Evolutionary conservation across 2,113 vertebrate genomes (phyloP).

Genomic region (Australoheros scitulus): DNA sequence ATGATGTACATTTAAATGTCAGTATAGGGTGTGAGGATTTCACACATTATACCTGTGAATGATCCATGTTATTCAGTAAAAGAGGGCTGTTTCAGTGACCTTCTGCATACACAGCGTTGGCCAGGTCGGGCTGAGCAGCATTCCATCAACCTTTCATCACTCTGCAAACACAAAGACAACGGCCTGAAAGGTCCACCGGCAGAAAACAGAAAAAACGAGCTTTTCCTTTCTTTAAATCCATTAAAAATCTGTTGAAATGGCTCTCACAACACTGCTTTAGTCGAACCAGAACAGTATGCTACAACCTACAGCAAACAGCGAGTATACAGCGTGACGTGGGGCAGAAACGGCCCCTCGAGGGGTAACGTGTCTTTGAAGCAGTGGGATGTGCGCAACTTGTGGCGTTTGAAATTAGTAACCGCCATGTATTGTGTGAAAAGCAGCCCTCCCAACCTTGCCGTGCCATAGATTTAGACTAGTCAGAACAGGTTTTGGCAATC

Average conservation of each 20-base stretch:
- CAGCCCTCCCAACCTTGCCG: constrained; percentile 54
- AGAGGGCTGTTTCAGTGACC: constrained; percentile 58
- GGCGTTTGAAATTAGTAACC: constrained; percentile 57
- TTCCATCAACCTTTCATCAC: constrained; percentile 82
- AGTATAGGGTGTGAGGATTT: constrained; percentile 50
- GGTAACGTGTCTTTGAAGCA: neutral
- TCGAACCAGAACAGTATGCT: neutral
- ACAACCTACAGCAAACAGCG: neutral
- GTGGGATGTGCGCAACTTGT: neutral
- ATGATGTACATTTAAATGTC: neutral
- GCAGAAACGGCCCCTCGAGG: constrained; percentile 2
- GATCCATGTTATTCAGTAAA: constrained; percentile 56
- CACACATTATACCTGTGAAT: constrained; percentile 61
- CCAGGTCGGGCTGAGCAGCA: constrained; percentile 74
- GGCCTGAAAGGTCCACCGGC: constrained; percentile 39
- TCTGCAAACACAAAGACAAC: constrained; percentile 73
- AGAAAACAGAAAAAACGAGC: constrained; percentile 32
- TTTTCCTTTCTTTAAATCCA: constrained; percentile 25
- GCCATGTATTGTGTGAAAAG: constrained; percentile 64
- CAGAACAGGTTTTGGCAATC: constrained; percentile 82
- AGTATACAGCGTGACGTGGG: neutral
- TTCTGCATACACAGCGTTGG: constrained; percentile 62
- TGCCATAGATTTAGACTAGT: constrained; percentile 78
- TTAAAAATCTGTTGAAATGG: constrained; percentile 32
- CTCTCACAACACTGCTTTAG: neutral